Evolutionary conservation across 2,888 invertebrate genomes (phyloP).

Genomic region (Atethmia centrago): DNA sequence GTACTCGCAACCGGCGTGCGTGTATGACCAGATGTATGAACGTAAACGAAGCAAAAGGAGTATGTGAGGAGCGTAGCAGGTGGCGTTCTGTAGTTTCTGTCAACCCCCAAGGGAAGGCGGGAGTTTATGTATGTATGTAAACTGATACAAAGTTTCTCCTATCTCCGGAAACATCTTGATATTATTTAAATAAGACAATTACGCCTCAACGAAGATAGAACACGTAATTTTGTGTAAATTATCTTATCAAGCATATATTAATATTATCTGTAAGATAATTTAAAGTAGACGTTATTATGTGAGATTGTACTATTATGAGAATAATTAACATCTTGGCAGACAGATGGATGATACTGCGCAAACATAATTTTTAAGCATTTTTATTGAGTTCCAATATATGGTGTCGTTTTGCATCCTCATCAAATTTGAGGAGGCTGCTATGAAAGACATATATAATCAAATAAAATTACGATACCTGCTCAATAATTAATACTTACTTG

Average conservation of each 20-base stretch:
- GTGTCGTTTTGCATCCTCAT: no score
- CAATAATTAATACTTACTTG: no score
- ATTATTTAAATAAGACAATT: background rate
- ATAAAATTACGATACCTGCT: no score
- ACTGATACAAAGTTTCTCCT: background rate
- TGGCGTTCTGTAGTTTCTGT: no score
- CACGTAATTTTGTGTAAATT: constrained; percentile 1
- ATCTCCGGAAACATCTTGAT: constrained; percentile 3
- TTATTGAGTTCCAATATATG: no score
- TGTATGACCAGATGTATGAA: no score
- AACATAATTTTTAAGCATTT: background rate
- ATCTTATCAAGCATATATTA: constrained; percentile 20
- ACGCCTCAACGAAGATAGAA: background rate
- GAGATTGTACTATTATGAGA: background rate
- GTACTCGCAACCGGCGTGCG: no score
- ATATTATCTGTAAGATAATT: constrained; percentile 31
- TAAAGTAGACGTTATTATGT: background rate
- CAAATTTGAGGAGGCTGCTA: no score
- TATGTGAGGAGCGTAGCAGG: no score
- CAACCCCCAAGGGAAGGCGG: no score
- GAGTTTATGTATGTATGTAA: background rate
- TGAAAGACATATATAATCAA: no score
- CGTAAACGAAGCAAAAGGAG: no score
- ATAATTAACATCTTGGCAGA: background rate
- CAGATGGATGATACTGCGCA: background rate